Evolutionary conservation across 2,797 vertebrate species (phyloP).

Genomic region (Neosilurus hyrtlii): DNA sequence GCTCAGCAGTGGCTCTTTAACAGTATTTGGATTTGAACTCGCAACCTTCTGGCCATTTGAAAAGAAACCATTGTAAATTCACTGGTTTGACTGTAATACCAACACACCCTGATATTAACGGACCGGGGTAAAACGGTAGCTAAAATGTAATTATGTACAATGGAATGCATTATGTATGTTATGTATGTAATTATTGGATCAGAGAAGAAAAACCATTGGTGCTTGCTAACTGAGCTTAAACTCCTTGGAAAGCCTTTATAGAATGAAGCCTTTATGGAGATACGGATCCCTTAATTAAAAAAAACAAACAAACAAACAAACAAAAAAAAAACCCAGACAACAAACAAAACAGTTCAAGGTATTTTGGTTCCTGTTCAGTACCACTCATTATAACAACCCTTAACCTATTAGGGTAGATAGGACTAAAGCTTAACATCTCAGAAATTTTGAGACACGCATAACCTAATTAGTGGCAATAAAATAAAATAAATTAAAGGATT

Average conservation of each 20-base stretch:
- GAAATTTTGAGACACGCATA: not conserved
- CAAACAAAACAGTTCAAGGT: not conserved
- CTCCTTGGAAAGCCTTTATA: not conserved
- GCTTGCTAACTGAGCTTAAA: not conserved
- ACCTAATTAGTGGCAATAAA: not conserved
- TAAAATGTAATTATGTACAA: not conserved
- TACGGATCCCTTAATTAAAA: not conserved
- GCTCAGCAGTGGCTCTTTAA: not conserved
- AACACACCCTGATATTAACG: too few species aligned
- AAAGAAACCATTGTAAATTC: not conserved
- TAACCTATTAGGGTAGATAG: conserved; percentile 5
- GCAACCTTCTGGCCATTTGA: not conserved
- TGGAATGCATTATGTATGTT: not conserved
- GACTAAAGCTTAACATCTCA: not conserved
- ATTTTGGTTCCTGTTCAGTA: not conserved
- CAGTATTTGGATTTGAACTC: conserved; percentile 13
- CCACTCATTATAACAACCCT: conserved; percentile 9
- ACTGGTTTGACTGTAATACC: not conserved
- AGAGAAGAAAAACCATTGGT: not conserved
- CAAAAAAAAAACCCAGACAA: too few species aligned
- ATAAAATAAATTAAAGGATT: not conserved
- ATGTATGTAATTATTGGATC: not conserved
- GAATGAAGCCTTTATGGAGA: not conserved
- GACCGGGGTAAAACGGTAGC: not conserved
- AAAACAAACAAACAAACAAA: not conserved